A percentile compares a stretch with the other conserved stretches of the same genome.
These are phyloP conservation scores for Phrynosoma platyrhinos DNA, from an alignment of 2,113 vertebrate genomes.

Conservation along the genomic window DNA sequence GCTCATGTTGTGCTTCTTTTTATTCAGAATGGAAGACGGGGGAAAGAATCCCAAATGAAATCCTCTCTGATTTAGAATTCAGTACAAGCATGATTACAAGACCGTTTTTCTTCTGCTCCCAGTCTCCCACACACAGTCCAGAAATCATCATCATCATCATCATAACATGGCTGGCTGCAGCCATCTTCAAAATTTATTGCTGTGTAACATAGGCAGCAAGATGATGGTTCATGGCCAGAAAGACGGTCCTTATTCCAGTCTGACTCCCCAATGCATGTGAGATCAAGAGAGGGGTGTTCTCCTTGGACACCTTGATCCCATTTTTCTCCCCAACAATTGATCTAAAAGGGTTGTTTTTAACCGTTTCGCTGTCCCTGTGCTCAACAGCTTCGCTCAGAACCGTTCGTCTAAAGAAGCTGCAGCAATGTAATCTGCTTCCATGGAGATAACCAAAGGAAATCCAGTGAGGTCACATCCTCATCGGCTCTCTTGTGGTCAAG, in stretches of 20 bases:
- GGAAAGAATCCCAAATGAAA: no score
- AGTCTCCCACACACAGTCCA: not conserved
- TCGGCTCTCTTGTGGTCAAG: slow-evolving; percentile 29
- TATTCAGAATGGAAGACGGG: no score
- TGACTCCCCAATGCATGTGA: slow-evolving; percentile 48
- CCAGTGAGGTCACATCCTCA: slow-evolving; percentile 6
- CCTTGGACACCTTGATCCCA: slow-evolving; percentile 43
- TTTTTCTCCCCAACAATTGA: slow-evolving; percentile 25
- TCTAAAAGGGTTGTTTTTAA: slow-evolving; percentile 38
- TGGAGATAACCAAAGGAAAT: slow-evolving; percentile 38
- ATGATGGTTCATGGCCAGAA: slow-evolving; percentile 13
- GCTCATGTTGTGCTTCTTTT: no score
- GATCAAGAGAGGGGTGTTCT: slow-evolving; percentile 49
- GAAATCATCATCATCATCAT: not conserved
- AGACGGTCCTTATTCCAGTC: not conserved
- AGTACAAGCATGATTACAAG: not conserved
- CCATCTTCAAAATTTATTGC: slow-evolving; percentile 30
- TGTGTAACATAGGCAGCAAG: slow-evolving; percentile 39
- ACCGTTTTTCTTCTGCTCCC: not conserved
- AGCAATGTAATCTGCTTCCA: slow-evolving; percentile 19
- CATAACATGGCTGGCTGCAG: slow-evolving; percentile 26
- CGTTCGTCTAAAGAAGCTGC: slow-evolving; percentile 50
- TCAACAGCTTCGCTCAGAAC: slow-evolving; percentile 43
- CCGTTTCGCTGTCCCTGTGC: not conserved
- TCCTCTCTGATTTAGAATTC: not conserved